phyloP scores from a whole-genome alignment of 2,113 vertebrate species.

The Hippocampus comes region DNA sequence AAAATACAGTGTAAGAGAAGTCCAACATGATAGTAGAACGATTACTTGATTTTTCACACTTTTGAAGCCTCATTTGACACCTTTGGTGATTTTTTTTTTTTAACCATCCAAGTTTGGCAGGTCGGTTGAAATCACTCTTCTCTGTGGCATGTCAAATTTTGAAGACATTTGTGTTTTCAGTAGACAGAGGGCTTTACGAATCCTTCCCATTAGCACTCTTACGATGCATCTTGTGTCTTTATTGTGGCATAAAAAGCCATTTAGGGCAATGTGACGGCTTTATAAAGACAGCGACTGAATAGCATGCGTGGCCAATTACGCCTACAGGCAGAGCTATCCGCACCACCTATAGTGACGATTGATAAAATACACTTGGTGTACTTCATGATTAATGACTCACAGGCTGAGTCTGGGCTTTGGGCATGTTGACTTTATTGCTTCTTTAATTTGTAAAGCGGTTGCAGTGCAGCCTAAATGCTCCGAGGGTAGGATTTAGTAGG shows the following conservation, averaged over 20 bases:
- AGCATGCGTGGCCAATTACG: conserved; percentile 4
- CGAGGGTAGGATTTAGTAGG: background rate
- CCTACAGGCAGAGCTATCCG: background rate
- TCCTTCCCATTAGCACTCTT: background rate
- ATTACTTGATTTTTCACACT: background rate
- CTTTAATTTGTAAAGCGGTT: background rate
- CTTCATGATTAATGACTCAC: background rate
- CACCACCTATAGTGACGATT: conserved; percentile 9
- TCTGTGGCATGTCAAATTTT: background rate
- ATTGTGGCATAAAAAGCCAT: background rate
- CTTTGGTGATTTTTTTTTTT: background rate
- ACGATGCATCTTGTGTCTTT: background rate
- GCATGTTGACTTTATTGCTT: background rate
- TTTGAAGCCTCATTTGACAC: background rate
- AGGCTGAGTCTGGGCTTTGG: background rate
- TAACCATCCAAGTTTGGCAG: too few species aligned
- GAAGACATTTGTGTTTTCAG: background rate
- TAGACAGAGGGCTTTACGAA: too few species aligned
- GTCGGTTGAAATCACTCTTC: background rate
- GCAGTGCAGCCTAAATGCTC: conserved; percentile 4
- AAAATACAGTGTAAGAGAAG: too few species aligned
- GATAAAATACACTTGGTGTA: conserved; percentile 14
- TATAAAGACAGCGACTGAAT: conserved; percentile 16
- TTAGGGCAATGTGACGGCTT: background rate
- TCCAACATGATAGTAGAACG: background rate